Conservation (phyloP, 2,888 invertebrate genomes). For the Caenorhabditis angaria region DNA sequence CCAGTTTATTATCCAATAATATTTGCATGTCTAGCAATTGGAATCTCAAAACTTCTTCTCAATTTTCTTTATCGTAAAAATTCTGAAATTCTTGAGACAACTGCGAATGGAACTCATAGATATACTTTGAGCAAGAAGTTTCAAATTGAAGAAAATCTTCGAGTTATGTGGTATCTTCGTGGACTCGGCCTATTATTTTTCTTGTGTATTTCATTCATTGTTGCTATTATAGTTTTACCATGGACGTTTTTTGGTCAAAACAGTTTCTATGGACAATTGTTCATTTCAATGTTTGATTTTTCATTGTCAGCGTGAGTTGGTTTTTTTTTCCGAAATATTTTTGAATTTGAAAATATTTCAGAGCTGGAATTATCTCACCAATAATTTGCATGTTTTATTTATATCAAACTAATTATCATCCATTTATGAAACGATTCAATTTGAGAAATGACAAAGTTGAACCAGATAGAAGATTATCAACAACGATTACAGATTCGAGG, state of each 20-base stretch:
- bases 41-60: not conserved
- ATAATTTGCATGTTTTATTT: not conserved
- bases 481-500: not conserved
- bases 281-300: not conserved
- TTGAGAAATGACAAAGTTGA: not conserved
- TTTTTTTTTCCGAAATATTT: not conserved
- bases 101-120: not conserved
- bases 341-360: not conserved
- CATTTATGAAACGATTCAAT: not conserved
- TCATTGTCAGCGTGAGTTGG: not conserved
- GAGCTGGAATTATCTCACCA: not conserved
- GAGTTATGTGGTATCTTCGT: not conserved
- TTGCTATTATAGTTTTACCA: not conserved
- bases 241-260: not conserved
- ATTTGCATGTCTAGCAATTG: not conserved
- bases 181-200: not conserved
- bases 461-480: not conserved
- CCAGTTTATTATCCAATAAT: too few species aligned
- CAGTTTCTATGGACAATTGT: not conserved
- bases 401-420: not conserved
- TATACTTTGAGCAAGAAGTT: not conserved
- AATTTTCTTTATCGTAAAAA: not conserved
- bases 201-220: not conserved
- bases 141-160: not conserved
- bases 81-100: not conserved